Evolutionary conservation across 1,140 invertebrate genomes (phyloP), one percentile per base, ranked within the genome.

Genomic region (Drosophila lacteicornis): DNA sequence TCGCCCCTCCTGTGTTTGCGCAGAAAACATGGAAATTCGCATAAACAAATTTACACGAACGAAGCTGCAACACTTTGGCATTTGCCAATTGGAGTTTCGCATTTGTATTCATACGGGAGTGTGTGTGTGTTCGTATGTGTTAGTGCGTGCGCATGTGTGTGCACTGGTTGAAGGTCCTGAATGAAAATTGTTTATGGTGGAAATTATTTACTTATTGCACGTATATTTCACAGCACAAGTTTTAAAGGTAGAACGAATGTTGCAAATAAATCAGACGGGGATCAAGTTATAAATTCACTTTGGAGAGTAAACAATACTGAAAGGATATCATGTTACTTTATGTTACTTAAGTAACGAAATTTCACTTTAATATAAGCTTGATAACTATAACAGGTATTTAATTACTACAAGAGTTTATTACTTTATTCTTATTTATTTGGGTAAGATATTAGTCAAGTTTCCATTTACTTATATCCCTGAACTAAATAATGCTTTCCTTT

Each of bases 1-100:
- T 36, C 8, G 13, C 25, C 49, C 46, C 27, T 47, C 13, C 38
- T 42, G 33, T 75, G 17, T 51, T 49, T 68, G 19, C 50, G 40
- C 51, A 68, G 49, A 53, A 47, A 81, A 68, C 45, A 79, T 85
- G 74, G 40, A 67, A 81, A 86, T 75, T 82, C 82, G 61, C 82
- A 85, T 80, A 82, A 87, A 87, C 83, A 86, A 82, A 86, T 87
- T 86, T 87, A 66, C 83, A 85, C 82, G 69, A 75, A 70, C 82
- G 75, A 81, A 86, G 57, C 75, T 79, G 79, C 82, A 86, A 82
- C 67, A 80, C 68, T 78, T 87, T 77, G 80, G 73, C 61, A 87
- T 77, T 83, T 83, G 42, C 63, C 47, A 87, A 80, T 87, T 69
- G 67, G 60, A 86, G 74, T 79, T 73, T 71, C 60, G 51, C 53